Evolutionary conservation across 2,797 vertebrate species (phyloP).

Genomic region (Gambusia yucatana): DNA sequence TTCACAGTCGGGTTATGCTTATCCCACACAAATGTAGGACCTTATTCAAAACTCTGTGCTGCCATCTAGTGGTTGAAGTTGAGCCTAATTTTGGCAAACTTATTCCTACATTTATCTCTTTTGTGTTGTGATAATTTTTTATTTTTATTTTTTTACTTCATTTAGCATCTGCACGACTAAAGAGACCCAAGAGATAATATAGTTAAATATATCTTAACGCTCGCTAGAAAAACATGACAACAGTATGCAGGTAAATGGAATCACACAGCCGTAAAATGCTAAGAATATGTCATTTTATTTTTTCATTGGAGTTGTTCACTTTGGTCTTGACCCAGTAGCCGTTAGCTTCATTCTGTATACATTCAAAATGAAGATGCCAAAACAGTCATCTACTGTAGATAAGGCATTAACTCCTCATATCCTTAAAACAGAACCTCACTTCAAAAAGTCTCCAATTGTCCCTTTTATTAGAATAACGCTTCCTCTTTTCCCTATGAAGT

Average conservation of each 20-base stretch:
- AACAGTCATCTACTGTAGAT: not conserved
- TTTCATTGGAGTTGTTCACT: not conserved
- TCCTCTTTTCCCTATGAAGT: slow-evolving; percentile 78
- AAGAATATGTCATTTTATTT: not conserved
- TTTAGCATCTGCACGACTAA: not conserved
- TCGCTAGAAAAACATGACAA: not conserved
- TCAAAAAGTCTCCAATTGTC: not conserved
- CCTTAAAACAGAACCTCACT: not conserved
- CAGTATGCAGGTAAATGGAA: not conserved
- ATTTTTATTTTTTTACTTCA: not conserved
- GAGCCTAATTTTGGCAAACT: not conserved
- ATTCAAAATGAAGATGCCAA: not conserved
- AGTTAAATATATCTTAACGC: not conserved
- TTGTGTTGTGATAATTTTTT: not conserved
- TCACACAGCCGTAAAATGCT: not conserved
- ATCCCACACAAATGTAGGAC: not conserved
- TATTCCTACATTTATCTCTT: not conserved
- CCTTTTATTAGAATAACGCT: slow-evolving; percentile 56
- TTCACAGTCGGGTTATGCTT: not conserved
- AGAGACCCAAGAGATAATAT: not conserved
- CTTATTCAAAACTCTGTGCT: not conserved
- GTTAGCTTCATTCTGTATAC: not conserved
- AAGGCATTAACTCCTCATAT: not conserved
- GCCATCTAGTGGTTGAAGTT: not conserved
- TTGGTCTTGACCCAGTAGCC: not conserved